Base-by-base conservation (phyloP, 1,140 invertebrate species). In the Pararge aegeria region DNA sequence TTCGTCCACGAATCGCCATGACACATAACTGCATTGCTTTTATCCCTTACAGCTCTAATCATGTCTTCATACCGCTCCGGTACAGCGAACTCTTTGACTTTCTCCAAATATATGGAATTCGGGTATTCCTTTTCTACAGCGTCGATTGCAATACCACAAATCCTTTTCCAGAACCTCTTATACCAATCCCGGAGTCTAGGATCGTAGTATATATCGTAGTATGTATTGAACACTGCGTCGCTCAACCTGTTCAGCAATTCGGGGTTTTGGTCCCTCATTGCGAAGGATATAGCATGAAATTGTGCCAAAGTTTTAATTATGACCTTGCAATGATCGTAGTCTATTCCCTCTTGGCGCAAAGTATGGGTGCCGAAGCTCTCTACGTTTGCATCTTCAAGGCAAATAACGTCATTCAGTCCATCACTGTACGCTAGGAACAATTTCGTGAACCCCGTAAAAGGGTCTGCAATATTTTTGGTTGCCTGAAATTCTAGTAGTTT, bases 1-100 rank as follows among this genome's bases (percentile, higher is more conserved):
- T 94, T 94, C 0, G 92, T 92, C 94, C 94, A 95, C 24, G 92
- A 92, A 77, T 95, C 95, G 0, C 95, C 94, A 56, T 95, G 94
- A 6, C 91, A 92, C 18, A 95, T 90, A 0, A 94, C 92, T 24
- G 90, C 92, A 29, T 90, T 85, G 10, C 77, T 80, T 29, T 58
- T 57, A 64, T 84, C 55, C 55, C 62, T 68, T 0, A 68, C 73
- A 0, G 84, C 83, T 38, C 76, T 70, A 0, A 83, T 68, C 83
- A 89, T 83, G 10, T 80, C 68, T 7, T 72, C 38, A 37, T 86
- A 90, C 6, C 75, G 63, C 62, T 92, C 85, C 0, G 89, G 84
- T 5, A 89, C 87, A n/a, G 91, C 74, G 52, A 92, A 91, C 44
- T 92, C 72, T 69, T 91, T 81, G 60, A 93, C 70, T 73, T 93